Percentiles rank a stretch among this genome's conserved stretches.
phyloP scores from a whole-genome alignment of 2,888 invertebrate genomes.

The Resseliella maxima region DNA sequence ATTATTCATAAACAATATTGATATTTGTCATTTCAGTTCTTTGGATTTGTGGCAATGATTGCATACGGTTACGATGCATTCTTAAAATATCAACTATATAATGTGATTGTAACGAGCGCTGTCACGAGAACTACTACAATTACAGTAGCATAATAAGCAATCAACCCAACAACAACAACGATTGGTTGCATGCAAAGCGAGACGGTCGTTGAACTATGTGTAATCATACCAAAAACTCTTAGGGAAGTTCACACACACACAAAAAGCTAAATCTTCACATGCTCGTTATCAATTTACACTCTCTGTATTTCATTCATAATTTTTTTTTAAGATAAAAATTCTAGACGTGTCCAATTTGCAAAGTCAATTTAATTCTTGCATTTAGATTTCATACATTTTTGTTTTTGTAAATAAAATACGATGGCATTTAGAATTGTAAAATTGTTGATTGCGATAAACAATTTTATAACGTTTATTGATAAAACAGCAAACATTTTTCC shows the following conservation, averaged over 20 bases:
- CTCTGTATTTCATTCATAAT: neutral
- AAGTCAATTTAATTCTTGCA: slow-evolving; percentile 15
- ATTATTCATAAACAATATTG: too few species aligned
- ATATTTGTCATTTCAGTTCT: slow-evolving; percentile 73
- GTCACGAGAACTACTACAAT: slow-evolving; percentile 26
- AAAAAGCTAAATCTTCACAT: too few species aligned
- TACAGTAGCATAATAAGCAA: slow-evolving; percentile 25
- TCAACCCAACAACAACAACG: neutral
- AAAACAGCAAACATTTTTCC: too few species aligned
- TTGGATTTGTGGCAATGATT: slow-evolving; percentile 84
- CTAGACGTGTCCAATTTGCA: neutral
- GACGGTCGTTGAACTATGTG: neutral
- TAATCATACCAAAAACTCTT: slow-evolving; percentile 19
- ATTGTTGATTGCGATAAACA: too few species aligned
- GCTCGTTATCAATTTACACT: neutral
- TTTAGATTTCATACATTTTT: too few species aligned
- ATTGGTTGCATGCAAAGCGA: neutral
- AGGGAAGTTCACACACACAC: slow-evolving; percentile 3
- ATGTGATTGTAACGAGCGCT: slow-evolving; percentile 68
- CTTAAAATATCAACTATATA: slow-evolving; percentile 78
- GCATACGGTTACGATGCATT: slow-evolving; percentile 84
- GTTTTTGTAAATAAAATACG: too few species aligned
- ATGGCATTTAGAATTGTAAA: too few species aligned
- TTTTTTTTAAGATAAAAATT: neutral
- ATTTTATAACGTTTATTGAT: too few species aligned